Evolutionary conservation across 2,113 vertebrate genomes (phyloP), one percentile per base, ranked within the genome.

Genomic region (Hippocampus abdominalis): DNA sequence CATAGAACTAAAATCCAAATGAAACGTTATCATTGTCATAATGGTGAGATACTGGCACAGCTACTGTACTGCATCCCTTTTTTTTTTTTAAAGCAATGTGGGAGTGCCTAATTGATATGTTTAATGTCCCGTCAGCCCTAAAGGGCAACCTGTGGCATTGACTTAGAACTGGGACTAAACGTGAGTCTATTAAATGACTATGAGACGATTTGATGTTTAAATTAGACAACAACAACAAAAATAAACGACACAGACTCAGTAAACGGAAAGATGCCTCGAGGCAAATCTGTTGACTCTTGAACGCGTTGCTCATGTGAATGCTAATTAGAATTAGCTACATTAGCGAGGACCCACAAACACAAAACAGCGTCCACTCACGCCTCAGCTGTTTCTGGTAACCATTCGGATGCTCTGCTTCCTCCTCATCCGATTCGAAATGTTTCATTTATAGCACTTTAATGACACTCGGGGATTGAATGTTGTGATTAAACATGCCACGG

Each of bases 371-470:
- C 9, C 72, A 73, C 75, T 77, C 76, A 93, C 92, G 84, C 76
- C 89, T 88, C 29, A 90, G 70, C 40, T 90, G 81, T 32, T 87
- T 92, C 3, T 85, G 84, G 27, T 80, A 83, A 16, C 9, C 72
- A 2, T 70, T 77, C 25, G 87, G 78, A 32, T 88, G 85, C 72
- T 92, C 87, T 15, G 27, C 62, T 0, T 90, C 83, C 2, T 84
- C 92, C 56, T 90, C 88, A 3, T 91, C 91, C 3, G 89, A 89
- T 18, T 90, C 79, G 11, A 85, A 61, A 1, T 84, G 75, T 76
- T 87, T 91, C 91, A 92, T 92, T 70, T 59, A 71, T 57, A 29
- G 4, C 16, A 39, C 18, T 23, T 32, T 71, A 61, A 40, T 39
- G 71, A 69, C 1, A 49, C 15, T 1, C 1, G 32, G 3, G 21